A percentile compares a stretch with the other conserved stretches of the same genome.
Conservation (phyloP, 2,113 vertebrate genomes). For the Paracyprichromis sp. region DNA sequence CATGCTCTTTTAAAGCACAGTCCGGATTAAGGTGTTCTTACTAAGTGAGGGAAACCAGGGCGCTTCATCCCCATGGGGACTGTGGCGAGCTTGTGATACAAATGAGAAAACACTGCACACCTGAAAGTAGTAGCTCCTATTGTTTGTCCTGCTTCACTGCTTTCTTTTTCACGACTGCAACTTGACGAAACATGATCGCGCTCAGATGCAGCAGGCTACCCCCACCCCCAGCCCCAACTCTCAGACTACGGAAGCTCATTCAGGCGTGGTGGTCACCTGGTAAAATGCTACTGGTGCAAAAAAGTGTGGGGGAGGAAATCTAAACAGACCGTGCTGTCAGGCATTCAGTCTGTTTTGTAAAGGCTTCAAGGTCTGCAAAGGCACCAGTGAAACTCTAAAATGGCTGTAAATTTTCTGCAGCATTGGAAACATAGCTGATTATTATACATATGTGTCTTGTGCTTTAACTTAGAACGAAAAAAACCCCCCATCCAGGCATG, state of each 20-base stretch:
- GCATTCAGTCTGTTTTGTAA: not conserved
- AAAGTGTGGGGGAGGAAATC: not conserved
- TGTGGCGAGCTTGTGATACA: not conserved
- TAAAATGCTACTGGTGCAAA: not conserved
- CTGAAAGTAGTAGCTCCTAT: slow-evolving; percentile 8
- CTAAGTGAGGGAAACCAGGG: slow-evolving; percentile 27
- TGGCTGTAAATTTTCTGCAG: not conserved
- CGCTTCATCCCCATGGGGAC: not conserved
- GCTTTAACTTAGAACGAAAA: not conserved
- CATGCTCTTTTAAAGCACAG: not conserved
- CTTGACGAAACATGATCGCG: slow-evolving; percentile 14
- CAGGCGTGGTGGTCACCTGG: slow-evolving; percentile 26
- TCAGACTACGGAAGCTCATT: not conserved
- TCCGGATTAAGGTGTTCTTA: slow-evolving; percentile 44
- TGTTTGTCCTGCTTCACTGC: slow-evolving; percentile 7
- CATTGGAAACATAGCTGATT: not conserved
- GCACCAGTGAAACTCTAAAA: not conserved
- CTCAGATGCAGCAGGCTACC: not conserved
- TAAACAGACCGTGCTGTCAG: not conserved
- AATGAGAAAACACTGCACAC: slow-evolving; percentile 3
- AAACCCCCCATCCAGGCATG: not conserved
- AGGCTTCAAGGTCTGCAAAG: not conserved
- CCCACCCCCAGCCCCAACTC: not conserved
- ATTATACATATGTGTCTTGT: not conserved
- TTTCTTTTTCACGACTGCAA: slow-evolving; percentile 17